Conservation (phyloP, 1,140 invertebrate species). For the Ostrea denselamellosa region DNA sequence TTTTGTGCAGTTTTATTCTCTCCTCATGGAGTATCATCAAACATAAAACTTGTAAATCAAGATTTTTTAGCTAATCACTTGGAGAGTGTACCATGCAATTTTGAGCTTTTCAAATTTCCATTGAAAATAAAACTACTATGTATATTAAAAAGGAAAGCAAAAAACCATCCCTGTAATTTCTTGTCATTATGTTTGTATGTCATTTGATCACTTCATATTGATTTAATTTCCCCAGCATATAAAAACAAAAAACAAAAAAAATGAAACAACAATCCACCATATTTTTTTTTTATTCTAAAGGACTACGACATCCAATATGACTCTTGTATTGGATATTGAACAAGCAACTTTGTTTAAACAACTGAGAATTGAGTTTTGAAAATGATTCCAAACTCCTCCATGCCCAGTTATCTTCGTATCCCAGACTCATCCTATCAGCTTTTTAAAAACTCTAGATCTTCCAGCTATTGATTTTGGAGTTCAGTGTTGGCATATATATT, state of each 20-base stretch:
- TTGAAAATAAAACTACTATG: too few relatives aligned
- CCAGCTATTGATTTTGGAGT: conserved; percentile 1
- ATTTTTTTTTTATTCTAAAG: conserved; percentile 1
- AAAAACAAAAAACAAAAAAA: too few relatives aligned
- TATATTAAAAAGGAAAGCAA: too few relatives aligned
- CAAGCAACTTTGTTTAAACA: neutral
- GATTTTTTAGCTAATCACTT: too few relatives aligned
- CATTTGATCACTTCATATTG: neutral
- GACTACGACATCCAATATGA: neutral
- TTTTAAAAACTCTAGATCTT: neutral
- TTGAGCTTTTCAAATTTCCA: too few relatives aligned
- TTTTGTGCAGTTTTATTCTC: too few relatives aligned
- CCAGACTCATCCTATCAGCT: neutral
- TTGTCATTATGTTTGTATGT: neutral
- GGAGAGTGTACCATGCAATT: too few relatives aligned
- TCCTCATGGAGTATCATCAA: too few relatives aligned
- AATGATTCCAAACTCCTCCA: neutral
- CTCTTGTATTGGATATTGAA: neutral
- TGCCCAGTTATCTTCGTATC: neutral
- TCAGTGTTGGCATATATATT: neutral
- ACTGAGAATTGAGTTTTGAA: neutral
- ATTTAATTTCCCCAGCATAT: neutral
- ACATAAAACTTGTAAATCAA: too few relatives aligned
- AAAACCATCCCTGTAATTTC: too few relatives aligned
- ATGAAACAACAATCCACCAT: neutral